Evolutionary conservation across 2,113 vertebrate species (phyloP).

Genomic region (Brienomyrus brachyistius): DNA sequence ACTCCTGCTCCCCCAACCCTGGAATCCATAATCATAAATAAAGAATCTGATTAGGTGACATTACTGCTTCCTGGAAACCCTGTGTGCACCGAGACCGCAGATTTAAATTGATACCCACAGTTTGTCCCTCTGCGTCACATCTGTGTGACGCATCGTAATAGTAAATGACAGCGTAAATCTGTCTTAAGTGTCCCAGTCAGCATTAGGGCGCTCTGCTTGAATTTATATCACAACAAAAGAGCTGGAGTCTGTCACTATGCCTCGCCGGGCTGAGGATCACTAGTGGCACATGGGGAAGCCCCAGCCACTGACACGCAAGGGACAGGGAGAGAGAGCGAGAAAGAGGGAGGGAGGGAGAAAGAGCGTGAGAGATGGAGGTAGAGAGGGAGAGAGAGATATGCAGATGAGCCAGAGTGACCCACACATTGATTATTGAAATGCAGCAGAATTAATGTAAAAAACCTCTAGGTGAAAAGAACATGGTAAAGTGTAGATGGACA

Average conservation of each 20-base stretch:
- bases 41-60: background rate
- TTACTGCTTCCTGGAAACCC: background rate
- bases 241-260: slow-evolving; percentile 38
- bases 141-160: slow-evolving; percentile 34
- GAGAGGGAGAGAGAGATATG: background rate
- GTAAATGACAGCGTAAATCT: slow-evolving; percentile 50
- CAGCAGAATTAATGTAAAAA: background rate
- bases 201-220: slow-evolving; percentile 28
- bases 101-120: slow-evolving; percentile 18
- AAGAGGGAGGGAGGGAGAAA: background rate
- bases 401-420: background rate
- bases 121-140: slow-evolving; percentile 5
- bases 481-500: background rate
- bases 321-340: background rate
- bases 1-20: background rate
- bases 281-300: slow-evolving; percentile 41
- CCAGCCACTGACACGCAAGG: slow-evolving; percentile 23
- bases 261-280: slow-evolving; percentile 37
- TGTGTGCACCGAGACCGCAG: slow-evolving; percentile 14
- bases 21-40: slow-evolving; percentile 2
- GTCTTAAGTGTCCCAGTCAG: slow-evolving; percentile 38
- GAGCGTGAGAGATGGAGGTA: background rate
- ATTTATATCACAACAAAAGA: slow-evolving; percentile 18
- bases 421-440: background rate
- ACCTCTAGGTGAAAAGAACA: background rate